Conservation (phyloP, 2,113 vertebrate species). For the Cyanistes caeruleus region DNA sequence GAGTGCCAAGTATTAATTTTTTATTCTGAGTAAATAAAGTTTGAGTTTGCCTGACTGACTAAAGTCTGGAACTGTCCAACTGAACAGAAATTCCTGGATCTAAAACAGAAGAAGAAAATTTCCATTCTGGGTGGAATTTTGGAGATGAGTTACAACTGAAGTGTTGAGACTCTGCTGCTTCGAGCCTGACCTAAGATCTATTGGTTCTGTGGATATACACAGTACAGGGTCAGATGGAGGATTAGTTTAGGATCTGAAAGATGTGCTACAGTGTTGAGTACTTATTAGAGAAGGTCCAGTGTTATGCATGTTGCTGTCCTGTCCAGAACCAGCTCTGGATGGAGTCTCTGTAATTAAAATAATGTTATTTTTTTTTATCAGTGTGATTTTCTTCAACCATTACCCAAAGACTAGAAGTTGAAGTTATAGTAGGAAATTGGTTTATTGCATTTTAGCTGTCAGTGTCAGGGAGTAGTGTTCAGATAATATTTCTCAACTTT, state of each 20-base stretch:
- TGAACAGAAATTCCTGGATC: not conserved
- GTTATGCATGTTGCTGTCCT: accelerated
- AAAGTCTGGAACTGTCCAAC: not conserved
- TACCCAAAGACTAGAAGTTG: not conserved
- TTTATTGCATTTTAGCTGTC: not conserved
- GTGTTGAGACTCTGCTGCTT: not conserved
- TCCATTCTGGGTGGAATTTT: not conserved
- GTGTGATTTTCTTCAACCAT: not conserved
- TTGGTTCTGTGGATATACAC: not conserved
- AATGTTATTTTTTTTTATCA: not conserved
- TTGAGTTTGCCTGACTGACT: not conserved
- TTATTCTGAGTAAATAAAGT: not conserved
- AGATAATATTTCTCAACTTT: slow-evolving; percentile 9
- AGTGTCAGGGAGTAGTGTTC: not conserved
- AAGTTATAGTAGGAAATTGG: not conserved
- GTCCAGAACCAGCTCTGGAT: not conserved
- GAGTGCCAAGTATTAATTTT: not conserved
- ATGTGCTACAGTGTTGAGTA: not conserved
- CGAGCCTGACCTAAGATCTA: not conserved
- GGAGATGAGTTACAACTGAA: not conserved
- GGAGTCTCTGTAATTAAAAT: not conserved
- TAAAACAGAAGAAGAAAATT: not conserved
- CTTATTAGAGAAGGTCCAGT: not conserved
- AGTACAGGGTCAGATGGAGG: not conserved
- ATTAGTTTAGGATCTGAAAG: not conserved